These are phyloP conservation scores for Caenorhabditis auriculariae DNA, from an alignment of 2,888 invertebrate genomes.

Conservation along the genomic window DNA sequence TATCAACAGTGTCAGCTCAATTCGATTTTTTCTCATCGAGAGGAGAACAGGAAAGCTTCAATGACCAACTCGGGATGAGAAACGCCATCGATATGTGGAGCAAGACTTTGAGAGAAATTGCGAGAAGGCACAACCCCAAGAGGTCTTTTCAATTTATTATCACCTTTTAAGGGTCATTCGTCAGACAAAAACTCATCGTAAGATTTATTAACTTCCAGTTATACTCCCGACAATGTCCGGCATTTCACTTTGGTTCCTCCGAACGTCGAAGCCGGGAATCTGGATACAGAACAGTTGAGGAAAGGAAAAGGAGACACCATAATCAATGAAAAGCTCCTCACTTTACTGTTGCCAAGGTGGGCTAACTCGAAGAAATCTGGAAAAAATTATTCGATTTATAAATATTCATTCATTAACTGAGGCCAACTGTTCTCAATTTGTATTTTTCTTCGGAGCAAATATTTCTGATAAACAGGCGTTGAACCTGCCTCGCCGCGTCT, in stretches of 20 bases:
- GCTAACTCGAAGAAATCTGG: too few species aligned
- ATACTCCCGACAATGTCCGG: conserved; percentile 11
- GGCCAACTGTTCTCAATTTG: too few species aligned
- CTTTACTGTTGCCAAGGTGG: conserved; percentile 43
- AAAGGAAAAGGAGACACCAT: conserved; percentile 44
- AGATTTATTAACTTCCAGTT: conserved; percentile 7
- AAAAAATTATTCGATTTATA: too few species aligned
- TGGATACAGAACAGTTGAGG: conserved; percentile 21
- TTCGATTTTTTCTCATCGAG: conserved; percentile 14
- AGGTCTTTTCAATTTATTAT: conserved; percentile 14
- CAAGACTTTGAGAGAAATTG: conserved; percentile 36
- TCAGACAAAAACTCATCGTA: not conserved
- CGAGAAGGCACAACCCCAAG: conserved; percentile 29
- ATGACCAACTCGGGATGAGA: conserved; percentile 41
- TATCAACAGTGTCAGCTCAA: conserved; percentile 15
- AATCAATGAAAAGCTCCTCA: conserved; percentile 42
- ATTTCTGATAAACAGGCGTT: too few species aligned
- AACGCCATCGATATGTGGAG: conserved; percentile 43
- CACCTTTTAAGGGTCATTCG: not conserved
- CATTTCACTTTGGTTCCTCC: conserved; percentile 27
- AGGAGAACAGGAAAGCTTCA: conserved; percentile 14
- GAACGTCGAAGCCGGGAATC: conserved; percentile 14
- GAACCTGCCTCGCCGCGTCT: too few species aligned
- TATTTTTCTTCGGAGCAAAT: too few species aligned
- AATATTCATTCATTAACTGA: too few species aligned